Evolutionary conservation across 1,140 invertebrate genomes (phyloP).

Genomic region (Agrilus planipennis): DNA sequence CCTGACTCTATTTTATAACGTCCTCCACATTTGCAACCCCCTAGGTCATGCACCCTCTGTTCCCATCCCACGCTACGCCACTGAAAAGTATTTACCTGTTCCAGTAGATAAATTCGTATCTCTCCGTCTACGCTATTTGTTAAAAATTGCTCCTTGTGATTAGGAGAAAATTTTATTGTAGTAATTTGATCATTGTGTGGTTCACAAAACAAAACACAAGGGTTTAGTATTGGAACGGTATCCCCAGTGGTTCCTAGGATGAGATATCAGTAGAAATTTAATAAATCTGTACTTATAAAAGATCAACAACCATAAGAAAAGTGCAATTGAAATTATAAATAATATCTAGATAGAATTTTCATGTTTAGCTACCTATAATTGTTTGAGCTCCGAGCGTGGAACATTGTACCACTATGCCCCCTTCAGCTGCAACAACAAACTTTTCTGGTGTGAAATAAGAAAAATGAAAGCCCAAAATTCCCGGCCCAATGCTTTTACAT

Average conservation of each 20-base stretch:
- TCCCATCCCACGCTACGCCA: too few relatives aligned
- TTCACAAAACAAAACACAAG: slow-evolving; percentile 27
- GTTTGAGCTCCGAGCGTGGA: slow-evolving; percentile 23
- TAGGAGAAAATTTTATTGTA: slow-evolving; percentile 23
- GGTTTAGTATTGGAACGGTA: slow-evolving; percentile 22
- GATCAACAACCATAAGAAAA: too few relatives aligned
- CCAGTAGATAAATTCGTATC: slow-evolving; percentile 27
- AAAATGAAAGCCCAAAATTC: slow-evolving; percentile 31
- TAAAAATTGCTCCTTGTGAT: slow-evolving; percentile 27
- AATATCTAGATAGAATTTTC: background rate
- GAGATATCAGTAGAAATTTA: slow-evolving; percentile 4
- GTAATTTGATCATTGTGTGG: slow-evolving; percentile 28
- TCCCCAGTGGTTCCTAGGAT: slow-evolving; percentile 15
- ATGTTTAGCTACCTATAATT: slow-evolving; percentile 20
- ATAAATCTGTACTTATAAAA: slow-evolving; percentile 1
- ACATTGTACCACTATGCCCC: slow-evolving; percentile 27
- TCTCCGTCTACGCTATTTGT: slow-evolving; percentile 24
- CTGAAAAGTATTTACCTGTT: slow-evolving; percentile 20
- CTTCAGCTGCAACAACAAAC: slow-evolving; percentile 29
- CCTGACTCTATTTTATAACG: too few relatives aligned
- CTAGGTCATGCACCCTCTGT: too few relatives aligned
- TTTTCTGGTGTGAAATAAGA: slow-evolving; percentile 25
- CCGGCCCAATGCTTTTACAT: slow-evolving; percentile 17
- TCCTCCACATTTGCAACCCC: too few relatives aligned
- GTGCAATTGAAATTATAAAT: background rate